Evolutionary conservation across 1,140 invertebrate species (phyloP).

Genomic region (Penaeus japonicus): DNA sequence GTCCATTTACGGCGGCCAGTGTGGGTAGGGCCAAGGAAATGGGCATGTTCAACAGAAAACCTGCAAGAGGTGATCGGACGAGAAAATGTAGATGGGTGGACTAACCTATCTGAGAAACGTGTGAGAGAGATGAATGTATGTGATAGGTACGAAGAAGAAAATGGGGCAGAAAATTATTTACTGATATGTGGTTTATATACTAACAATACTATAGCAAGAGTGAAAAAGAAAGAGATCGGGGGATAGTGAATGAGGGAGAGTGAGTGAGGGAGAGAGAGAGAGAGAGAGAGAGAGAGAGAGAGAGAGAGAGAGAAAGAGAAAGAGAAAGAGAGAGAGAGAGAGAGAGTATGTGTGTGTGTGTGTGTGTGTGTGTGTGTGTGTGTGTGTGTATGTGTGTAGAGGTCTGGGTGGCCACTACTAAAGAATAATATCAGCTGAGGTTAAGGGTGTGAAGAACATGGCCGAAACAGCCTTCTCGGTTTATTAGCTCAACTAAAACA

Average conservation of each 20-base stretch:
- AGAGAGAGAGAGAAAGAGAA: too few species aligned
- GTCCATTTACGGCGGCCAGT: neutral
- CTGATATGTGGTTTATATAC: neutral
- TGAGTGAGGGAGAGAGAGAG: neutral
- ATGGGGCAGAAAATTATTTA: neutral
- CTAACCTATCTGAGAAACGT: neutral
- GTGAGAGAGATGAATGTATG: neutral
- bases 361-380: too few species aligned
- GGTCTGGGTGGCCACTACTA: too few species aligned
- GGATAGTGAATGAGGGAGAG: neutral
- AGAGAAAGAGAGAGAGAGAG: too few species aligned
- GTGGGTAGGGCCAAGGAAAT: slow-evolving; percentile 30
- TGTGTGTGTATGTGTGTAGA: too few species aligned
- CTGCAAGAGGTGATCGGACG: neutral
- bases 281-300: neutral
- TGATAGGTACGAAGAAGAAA: neutral
- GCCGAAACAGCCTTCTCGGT: too few species aligned
- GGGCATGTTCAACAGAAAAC: slow-evolving; percentile 47
- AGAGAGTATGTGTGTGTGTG: too few species aligned
- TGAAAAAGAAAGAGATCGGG: neutral
- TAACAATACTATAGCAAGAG: neutral
- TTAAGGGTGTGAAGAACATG: too few species aligned
- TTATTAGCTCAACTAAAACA: too few species aligned
- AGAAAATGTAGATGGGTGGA: neutral
- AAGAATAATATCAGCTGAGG: too few species aligned